Percentiles rank a stretch among this genome's conserved stretches.
These are phyloP conservation scores for Scartelaos histophorus DNA, from an alignment of 2,113 vertebrate species.

Conservation along the genomic window DNA sequence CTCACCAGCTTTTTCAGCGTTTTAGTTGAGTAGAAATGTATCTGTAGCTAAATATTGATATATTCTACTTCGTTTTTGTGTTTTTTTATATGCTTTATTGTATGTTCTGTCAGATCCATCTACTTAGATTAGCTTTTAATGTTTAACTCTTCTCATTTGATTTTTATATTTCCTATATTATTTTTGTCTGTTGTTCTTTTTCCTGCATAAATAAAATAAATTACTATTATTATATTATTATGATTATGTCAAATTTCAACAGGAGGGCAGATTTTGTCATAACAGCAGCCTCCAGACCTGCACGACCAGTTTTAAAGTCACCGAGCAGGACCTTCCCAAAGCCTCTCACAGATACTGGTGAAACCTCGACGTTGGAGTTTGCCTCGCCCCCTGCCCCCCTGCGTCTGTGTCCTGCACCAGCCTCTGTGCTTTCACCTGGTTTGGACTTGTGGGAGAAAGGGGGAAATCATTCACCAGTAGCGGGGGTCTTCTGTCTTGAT, in stretches of 20 bases:
- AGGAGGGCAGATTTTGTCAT: not conserved
- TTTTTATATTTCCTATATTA: too few species aligned
- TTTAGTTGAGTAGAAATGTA: too few species aligned
- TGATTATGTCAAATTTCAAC: not conserved
- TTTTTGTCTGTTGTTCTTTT: too few species aligned
- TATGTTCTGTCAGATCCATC: too few species aligned
- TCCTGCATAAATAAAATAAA: too few species aligned
- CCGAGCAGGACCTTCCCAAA: conserved; percentile 5
- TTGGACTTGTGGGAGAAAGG: conserved; percentile 29
- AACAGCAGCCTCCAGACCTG: conserved; percentile 30
- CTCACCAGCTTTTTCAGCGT: too few species aligned
- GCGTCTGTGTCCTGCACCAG: conserved; percentile 33
- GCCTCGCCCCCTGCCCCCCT: conserved; percentile 50
- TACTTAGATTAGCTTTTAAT: too few species aligned
- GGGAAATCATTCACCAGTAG: conserved; percentile 39
- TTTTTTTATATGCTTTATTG: too few species aligned
- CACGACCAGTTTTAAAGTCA: conserved; percentile 17
- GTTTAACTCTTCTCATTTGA: too few species aligned
- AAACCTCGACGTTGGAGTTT: conserved; percentile 77
- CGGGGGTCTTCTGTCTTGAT: conserved; percentile 43
- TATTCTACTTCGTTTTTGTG: too few species aligned
- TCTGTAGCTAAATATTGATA: too few species aligned
- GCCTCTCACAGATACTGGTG: conserved; percentile 74
- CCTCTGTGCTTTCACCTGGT: conserved; percentile 58
- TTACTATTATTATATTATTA: too few species aligned